Percentiles rank a stretch among this genome's conserved stretches.
phyloP scores from a whole-genome alignment of 2,113 vertebrate species.

The Vombatus ursinus region DNA sequence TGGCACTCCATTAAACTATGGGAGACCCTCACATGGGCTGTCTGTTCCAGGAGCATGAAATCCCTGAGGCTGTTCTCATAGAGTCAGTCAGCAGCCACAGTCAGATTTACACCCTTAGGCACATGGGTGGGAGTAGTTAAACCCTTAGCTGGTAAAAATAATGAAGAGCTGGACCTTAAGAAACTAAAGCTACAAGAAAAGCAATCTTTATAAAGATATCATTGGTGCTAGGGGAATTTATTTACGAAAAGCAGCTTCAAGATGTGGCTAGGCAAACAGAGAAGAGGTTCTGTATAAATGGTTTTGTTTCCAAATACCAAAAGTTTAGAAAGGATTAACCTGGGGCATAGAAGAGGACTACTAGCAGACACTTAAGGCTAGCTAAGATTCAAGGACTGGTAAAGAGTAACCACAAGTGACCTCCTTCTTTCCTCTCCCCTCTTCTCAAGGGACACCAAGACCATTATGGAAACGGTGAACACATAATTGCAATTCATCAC shows the following conservation, averaged over 20 bases:
- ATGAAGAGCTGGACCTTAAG: not conserved
- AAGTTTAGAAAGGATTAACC: not conserved
- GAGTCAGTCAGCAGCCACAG: not conserved
- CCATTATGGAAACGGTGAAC: not conserved
- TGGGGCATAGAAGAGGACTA: not conserved
- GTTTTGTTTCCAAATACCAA: not conserved
- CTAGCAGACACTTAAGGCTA: not conserved
- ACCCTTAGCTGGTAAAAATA: not conserved
- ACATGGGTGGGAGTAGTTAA: constrained; percentile 1
- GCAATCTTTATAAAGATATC: constrained; percentile 39
- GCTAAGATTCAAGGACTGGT: not conserved
- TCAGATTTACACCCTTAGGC: constrained; percentile 4
- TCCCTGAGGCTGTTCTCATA: constrained; percentile 3
- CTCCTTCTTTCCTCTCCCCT: not conserved
- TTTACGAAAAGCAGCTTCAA: constrained; percentile 26
- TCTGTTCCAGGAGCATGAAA: not conserved
- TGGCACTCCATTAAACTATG: constrained; percentile 15
- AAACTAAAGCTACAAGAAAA: constrained; percentile 4
- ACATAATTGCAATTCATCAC: too few species aligned
- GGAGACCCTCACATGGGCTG: not conserved
- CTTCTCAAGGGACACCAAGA: not conserved
- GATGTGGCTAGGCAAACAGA: constrained; percentile 7
- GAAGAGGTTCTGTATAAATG: not conserved
- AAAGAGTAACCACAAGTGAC: not conserved
- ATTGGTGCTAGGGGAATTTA: constrained; percentile 6